Conservation (phyloP, 2,113 vertebrate genomes). For the Todiramphus chloris region DNA sequence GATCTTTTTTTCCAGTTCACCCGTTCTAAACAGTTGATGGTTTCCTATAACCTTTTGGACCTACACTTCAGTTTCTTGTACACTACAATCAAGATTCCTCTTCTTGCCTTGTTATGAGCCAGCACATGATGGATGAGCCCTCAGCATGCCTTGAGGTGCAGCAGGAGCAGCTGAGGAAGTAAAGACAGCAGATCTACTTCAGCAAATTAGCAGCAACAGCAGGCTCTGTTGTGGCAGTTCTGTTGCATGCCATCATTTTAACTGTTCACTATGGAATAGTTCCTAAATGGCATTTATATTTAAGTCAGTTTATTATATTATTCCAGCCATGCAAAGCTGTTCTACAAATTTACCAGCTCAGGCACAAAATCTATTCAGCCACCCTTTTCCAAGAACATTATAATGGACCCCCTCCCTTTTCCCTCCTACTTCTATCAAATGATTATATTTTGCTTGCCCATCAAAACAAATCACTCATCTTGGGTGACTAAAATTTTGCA, state of each 20-base stretch:
- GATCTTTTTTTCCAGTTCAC: neutral
- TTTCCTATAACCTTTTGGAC: constrained; percentile 14
- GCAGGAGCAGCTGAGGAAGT: neutral
- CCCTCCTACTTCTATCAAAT: neutral
- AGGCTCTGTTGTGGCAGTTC: constrained; percentile 18
- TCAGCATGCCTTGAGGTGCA: constrained; percentile 27
- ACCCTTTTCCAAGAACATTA: neutral
- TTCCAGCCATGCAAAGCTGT: constrained; percentile 32
- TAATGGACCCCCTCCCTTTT: neutral
- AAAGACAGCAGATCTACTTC: constrained; percentile 3
- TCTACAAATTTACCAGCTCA: constrained; percentile 19
- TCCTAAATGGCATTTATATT: constrained; percentile 42
- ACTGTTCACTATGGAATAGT: neutral
- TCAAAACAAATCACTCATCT: constrained; percentile 38
- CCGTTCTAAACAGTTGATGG: neutral
- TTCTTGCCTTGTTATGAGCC: neutral
- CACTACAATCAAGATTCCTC: neutral
- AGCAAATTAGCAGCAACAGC: constrained; percentile 52
- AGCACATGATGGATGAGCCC: constrained; percentile 23
- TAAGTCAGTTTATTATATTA: constrained; percentile 22
- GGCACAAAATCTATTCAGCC: constrained; percentile 24
- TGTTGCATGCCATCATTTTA: constrained; percentile 39
- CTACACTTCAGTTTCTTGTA: neutral
- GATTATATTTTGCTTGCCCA: constrained; percentile 23
- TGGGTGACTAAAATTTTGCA: constrained; percentile 30